A percentile compares a stretch with the other conserved stretches of the same genome.
Evolutionary conservation across 2,888 invertebrate genomes (phyloP).

Genomic region (Aphrophora alni): DNA sequence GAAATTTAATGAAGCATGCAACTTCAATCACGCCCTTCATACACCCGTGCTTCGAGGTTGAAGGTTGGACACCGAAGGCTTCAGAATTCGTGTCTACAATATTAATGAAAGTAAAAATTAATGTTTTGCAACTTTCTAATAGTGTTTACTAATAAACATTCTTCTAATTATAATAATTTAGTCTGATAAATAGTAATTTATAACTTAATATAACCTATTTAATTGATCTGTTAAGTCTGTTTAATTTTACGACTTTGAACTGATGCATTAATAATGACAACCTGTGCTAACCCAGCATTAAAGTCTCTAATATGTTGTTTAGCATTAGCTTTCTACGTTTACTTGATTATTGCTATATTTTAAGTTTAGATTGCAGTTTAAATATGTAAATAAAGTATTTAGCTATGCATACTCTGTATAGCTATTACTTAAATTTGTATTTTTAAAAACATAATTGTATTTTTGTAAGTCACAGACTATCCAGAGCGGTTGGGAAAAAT

Average conservation of each 20-base stretch:
- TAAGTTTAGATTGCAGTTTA: no score
- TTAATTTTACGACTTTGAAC: background rate
- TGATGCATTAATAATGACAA: background rate
- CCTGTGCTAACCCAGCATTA: background rate
- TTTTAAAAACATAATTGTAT: no score
- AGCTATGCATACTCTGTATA: no score
- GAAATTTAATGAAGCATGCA: conserved; percentile 3
- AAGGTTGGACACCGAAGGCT: background rate
- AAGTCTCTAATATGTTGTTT: background rate
- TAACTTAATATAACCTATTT: background rate
- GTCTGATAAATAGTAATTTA: background rate
- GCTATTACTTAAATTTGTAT: no score
- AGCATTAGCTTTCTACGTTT: no score
- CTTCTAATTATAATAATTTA: background rate
- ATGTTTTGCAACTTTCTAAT: background rate
- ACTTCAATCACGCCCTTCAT: background rate
- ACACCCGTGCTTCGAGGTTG: background rate
- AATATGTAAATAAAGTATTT: no score
- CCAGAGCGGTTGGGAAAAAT: no score
- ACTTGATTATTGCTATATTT: no score
- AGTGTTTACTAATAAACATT: background rate
- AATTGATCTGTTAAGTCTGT: background rate
- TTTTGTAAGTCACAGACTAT: no score
- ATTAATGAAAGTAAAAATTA: background rate
- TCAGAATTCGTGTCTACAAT: background rate